Conservation (phyloP, 1,140 invertebrate genomes). For the Drusus annulatus region DNA sequence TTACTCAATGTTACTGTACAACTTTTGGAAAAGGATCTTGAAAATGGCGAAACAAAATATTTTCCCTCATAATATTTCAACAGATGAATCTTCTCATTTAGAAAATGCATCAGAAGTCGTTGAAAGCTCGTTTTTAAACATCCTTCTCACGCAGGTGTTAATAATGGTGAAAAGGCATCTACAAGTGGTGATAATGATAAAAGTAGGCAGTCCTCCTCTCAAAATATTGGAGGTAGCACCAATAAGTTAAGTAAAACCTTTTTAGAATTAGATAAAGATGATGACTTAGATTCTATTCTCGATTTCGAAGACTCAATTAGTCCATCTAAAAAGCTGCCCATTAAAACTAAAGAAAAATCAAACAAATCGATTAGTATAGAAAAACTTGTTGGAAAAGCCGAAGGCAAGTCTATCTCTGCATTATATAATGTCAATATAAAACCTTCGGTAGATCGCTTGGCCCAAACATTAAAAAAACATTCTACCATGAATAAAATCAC, state of each 20-base stretch:
- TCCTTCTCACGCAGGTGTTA: not conserved
- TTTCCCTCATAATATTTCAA: constrained; percentile 60
- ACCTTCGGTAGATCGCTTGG: constrained; percentile 62
- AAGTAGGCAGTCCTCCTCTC: too few relatives aligned
- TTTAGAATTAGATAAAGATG: constrained; percentile 36
- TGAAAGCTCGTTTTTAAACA: constrained; percentile 52
- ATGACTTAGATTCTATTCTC: constrained; percentile 47
- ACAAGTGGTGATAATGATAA: too few relatives aligned
- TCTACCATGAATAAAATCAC: constrained; percentile 63
- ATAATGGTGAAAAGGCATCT: not conserved
- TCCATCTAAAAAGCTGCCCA: not conserved
- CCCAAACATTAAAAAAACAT: constrained; percentile 66
- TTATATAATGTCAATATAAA: constrained; percentile 53
- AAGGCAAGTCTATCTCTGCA: not conserved
- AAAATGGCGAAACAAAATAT: constrained; percentile 43
- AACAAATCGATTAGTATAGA: not conserved
- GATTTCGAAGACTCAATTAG: constrained; percentile 1
- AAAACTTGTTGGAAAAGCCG: not conserved
- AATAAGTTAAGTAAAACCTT: constrained; percentile 32
- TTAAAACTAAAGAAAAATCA: not conserved
- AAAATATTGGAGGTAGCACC: not conserved
- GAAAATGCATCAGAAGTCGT: constrained; percentile 43
- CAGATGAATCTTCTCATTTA: constrained; percentile 14
- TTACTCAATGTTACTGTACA: constrained; percentile 65
- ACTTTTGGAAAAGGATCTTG: constrained; percentile 60